Evolutionary conservation across 2,113 vertebrate species (phyloP), one percentile per base, ranked within the genome.

Genomic region (Psittacula cyanocephala): DNA sequence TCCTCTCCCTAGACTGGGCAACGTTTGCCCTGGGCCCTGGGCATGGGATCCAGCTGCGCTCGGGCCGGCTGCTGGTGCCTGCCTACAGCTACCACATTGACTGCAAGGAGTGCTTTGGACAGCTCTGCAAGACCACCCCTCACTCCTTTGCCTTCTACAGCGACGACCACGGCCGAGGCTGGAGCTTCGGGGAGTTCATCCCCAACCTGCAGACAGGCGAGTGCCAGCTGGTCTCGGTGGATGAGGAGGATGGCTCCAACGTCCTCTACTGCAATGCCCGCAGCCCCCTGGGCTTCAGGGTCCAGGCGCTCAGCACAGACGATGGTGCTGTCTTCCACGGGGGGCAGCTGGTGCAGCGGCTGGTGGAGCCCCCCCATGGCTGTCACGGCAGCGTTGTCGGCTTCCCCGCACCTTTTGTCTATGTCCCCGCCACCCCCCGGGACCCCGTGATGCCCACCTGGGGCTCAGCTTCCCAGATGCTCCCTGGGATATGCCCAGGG

Each of bases 21-120:
- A 99, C 99, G 0, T 99, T 99, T 0, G 99, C 99, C 0, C 97
- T 99, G 11, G 99, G 99, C 28, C 99, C 99, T 0, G 99, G 99
- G 13, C 99, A 99, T 0, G 99, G 99, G 3, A 98, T 99, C 84
- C 99, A 99, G 97, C 97, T 99, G 88, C 98, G 97, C 49, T 99
- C 98, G 0, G 99, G 99, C 0, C 98, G 99, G 13, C 97, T 99
- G 59, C 97, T 99, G 84, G 96, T 99, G 71, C 99, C 99, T 0
- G 99, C 99, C 62, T 99, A 99, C 27, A 97, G 98, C 16, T 99
- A 99, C 97, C 98, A 98, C 46, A 99, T 99, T 5, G 98, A 99
- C 91, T 99, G 98, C 89, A 98, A 96, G 41, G 96, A 99, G 89
- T 99, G 99, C 93, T 99, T 99, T 0, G 99, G 99, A 22, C 98